A percentile compares a stretch with the other conserved stretches of the same genome.
These are phyloP conservation scores for Xenotilapia leptura DNA, from an alignment of 2,113 vertebrate species.

Conservation along the genomic window DNA sequence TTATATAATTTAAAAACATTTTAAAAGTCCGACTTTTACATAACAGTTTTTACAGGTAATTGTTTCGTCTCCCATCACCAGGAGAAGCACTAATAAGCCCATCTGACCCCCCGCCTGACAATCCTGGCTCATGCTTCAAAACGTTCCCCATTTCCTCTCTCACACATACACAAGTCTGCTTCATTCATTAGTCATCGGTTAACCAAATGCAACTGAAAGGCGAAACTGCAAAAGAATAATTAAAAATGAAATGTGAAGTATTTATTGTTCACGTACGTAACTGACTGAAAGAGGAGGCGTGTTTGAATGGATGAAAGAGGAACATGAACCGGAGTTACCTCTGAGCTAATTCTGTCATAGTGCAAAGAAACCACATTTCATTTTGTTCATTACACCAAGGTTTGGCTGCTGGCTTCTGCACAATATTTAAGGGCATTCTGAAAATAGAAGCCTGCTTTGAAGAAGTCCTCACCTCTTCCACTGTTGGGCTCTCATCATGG, in stretches of 20 bases:
- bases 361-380: constrained; percentile 30
- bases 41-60: background rate
- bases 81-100: background rate
- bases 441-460: constrained; percentile 45
- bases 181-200: background rate
- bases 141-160: background rate
- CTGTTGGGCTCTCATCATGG: background rate
- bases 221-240: background rate
- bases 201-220: background rate
- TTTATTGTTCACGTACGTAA: background rate
- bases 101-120: background rate
- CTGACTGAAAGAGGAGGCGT: constrained; percentile 15
- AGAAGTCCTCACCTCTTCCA: constrained; percentile 10
- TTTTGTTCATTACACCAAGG: constrained; percentile 44
- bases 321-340: constrained; percentile 38
- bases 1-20: background rate
- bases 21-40: background rate
- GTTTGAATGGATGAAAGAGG: constrained; percentile 49
- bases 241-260: background rate
- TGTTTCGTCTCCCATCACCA: background rate
- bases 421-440: constrained; percentile 43
- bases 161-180: background rate
- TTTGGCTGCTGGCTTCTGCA: background rate
- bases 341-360: constrained; percentile 50
- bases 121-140: background rate